Conservation (phyloP, 2,113 vertebrate species). For the Petrocephalus microphthalmus region DNA sequence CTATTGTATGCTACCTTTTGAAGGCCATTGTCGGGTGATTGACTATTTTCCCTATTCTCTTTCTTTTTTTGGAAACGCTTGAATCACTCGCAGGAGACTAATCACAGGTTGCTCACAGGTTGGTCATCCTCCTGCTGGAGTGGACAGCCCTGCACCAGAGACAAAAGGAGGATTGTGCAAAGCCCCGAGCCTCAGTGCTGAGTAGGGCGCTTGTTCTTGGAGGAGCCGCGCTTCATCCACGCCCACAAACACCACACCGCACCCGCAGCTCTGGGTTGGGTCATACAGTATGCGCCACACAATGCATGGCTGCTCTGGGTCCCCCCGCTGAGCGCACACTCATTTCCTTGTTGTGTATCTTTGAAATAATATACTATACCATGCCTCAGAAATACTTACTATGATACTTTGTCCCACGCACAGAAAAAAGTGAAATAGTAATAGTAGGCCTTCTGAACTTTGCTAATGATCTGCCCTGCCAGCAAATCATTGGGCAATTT, state of each 20-base stretch:
- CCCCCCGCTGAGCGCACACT: not conserved
- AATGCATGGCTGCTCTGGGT: not conserved
- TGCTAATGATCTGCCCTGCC: not conserved
- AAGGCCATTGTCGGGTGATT: not conserved
- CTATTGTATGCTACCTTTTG: not conserved
- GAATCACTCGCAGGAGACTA: not conserved
- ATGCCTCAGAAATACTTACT: not conserved
- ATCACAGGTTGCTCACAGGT: not conserved
- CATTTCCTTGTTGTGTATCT: not conserved
- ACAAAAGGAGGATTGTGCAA: constrained; percentile 3
- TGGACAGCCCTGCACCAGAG: not conserved
- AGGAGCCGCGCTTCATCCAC: not conserved
- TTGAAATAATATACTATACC: not conserved
- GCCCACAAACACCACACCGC: not conserved
- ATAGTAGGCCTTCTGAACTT: not conserved
- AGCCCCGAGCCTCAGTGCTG: not conserved
- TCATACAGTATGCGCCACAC: not conserved
- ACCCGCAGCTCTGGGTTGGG: not conserved
- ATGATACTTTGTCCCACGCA: not conserved
- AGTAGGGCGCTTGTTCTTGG: not conserved
- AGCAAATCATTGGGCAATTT: not conserved
- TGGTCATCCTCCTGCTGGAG: not conserved
- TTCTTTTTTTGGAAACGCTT: not conserved
- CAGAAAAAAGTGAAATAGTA: not conserved
- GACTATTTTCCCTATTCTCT: not conserved